Conservation (phyloP, 2,113 vertebrate genomes). For the Macrotis lagotis region DNA sequence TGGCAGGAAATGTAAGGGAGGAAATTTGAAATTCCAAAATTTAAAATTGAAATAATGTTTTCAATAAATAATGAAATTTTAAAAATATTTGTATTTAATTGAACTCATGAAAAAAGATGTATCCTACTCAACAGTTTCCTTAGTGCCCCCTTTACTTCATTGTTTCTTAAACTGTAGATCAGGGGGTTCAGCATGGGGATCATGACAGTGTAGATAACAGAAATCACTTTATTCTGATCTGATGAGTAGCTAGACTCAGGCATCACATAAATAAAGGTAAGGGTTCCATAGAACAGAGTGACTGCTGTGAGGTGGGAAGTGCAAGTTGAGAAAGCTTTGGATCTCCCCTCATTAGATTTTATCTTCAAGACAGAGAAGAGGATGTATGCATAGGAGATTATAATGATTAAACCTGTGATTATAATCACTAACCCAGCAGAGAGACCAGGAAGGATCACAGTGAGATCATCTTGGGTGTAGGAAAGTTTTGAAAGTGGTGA, state of each 20-base stretch:
- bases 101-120: neutral
- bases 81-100: neutral
- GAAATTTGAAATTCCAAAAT: neutral
- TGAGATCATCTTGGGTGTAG: conserved; percentile 51
- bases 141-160: conserved; percentile 9
- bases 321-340: too few relatives aligned
- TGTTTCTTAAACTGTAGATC: conserved; percentile 12
- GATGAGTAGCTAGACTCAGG: neutral
- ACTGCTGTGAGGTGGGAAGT: neutral
- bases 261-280: neutral
- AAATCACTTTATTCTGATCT: conserved; percentile 23
- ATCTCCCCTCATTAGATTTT: too few relatives aligned
- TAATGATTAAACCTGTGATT: too few relatives aligned
- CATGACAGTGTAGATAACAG: conserved; percentile 23
- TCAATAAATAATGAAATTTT: neutral
- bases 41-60: neutral
- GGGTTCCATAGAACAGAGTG: neutral
- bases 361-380: too few relatives aligned
- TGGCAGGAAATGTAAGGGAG: neutral
- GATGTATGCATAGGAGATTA: too few relatives aligned
- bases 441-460: conserved; percentile 50
- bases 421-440: neutral
- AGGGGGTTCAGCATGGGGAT: conserved; percentile 31
- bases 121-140: neutral
- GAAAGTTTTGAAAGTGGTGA: conserved; percentile 74